Conservation (phyloP, 2,113 vertebrate genomes). For the Artemisiospiza belli region DNA sequence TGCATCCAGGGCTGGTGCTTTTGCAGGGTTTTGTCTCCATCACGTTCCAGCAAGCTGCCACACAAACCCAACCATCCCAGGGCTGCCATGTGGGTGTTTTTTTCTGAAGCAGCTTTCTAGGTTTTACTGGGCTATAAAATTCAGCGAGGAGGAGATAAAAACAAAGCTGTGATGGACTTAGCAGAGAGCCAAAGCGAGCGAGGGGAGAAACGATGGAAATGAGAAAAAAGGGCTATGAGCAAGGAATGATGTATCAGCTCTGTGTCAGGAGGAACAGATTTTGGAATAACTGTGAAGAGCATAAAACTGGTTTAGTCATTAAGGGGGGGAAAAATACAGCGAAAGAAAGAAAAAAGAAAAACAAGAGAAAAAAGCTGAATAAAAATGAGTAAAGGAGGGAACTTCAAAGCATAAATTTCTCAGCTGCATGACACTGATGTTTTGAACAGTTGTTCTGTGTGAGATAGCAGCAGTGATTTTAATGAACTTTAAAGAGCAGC, state of each 20-base stretch:
- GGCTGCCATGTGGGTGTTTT: neutral
- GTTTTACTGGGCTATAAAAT: slow-evolving; percentile 64
- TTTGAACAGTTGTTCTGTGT: slow-evolving; percentile 65
- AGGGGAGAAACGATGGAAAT: slow-evolving; percentile 28
- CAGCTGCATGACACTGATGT: slow-evolving; percentile 57
- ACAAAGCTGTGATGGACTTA: slow-evolving; percentile 71
- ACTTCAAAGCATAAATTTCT: slow-evolving; percentile 66
- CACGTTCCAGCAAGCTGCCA: slow-evolving; percentile 15
- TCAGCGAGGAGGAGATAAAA: slow-evolving; percentile 41
- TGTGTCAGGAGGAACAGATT: slow-evolving; percentile 39
- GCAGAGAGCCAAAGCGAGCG: slow-evolving; percentile 64
- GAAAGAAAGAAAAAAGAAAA: neutral
- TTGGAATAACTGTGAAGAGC: slow-evolving; percentile 57
- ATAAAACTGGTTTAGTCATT: slow-evolving; percentile 65
- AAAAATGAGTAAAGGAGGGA: slow-evolving; percentile 52
- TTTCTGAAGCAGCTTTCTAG: slow-evolving; percentile 48
- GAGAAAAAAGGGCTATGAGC: slow-evolving; percentile 2
- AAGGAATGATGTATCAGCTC: slow-evolving; percentile 39
- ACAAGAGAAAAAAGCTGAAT: neutral
- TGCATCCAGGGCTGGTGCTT: neutral
- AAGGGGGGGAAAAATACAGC: neutral
- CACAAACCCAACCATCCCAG: slow-evolving; percentile 49
- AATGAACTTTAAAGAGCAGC: slow-evolving; percentile 66
- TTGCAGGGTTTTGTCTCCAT: neutral
- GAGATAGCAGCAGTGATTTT: slow-evolving; percentile 63